Conservation (phyloP, 2,888 invertebrate species). For the Trilocha varians region DNA sequence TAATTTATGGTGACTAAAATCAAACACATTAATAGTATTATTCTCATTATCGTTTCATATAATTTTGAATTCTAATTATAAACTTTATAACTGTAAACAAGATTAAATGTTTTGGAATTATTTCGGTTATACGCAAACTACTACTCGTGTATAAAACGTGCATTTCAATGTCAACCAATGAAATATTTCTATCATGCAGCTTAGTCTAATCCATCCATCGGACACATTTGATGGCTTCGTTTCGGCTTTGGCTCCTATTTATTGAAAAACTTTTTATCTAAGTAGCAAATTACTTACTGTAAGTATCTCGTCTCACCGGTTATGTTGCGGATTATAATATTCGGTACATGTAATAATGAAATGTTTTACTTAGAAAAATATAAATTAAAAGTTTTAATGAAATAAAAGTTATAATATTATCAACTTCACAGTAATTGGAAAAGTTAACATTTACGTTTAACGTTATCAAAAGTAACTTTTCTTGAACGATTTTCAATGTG, state of each 20-base stretch:
- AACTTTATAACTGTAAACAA: neutral
- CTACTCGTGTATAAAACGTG: slow-evolving; percentile 53
- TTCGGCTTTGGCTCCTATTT: slow-evolving; percentile 40
- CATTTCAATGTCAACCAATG: slow-evolving; percentile 34
- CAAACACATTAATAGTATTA: neutral
- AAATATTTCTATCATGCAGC: slow-evolving; percentile 56
- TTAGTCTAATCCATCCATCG: slow-evolving; percentile 48
- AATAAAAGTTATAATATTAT: neutral
- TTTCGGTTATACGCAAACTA: slow-evolving; percentile 12
- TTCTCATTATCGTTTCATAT: neutral
- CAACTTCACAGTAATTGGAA: neutral
- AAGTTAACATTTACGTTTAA: neutral
- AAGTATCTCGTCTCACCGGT: slow-evolving; percentile 65
- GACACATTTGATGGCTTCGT: slow-evolving; percentile 49
- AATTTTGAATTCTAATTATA: neutral
- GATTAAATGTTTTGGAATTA: neutral
- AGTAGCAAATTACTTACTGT: slow-evolving; percentile 58
- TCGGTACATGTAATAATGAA: slow-evolving; percentile 17
- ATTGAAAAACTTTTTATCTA: slow-evolving; percentile 46
- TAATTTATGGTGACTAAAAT: neutral
- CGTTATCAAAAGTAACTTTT: neutral
- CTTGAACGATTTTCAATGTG: neutral
- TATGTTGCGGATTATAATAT: slow-evolving; percentile 54
- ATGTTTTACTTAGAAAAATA: neutral
- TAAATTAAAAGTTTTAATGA: neutral